A percentile compares a stretch with the other conserved stretches of the same genome.
phyloP scores from a whole-genome alignment of 2,113 vertebrate genomes.

The Camelus bactrianus region DNA sequence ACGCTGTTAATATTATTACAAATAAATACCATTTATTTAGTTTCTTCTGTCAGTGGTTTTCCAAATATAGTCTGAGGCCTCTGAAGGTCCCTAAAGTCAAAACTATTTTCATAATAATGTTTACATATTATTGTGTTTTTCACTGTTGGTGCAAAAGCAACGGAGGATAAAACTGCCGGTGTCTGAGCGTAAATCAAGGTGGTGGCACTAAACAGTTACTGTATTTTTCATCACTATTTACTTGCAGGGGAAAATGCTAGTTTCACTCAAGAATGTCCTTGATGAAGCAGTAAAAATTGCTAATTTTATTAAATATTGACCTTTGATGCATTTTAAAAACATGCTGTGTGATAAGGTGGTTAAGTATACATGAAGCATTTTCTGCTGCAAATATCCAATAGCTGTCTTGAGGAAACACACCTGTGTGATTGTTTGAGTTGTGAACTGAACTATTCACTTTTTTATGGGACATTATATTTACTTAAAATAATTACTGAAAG shows the following conservation, averaged over 20 bases:
- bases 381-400: background rate
- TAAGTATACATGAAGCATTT: background rate
- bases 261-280: background rate
- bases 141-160: background rate
- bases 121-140: background rate
- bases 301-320: background rate
- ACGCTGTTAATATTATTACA: background rate
- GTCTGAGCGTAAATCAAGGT: background rate
- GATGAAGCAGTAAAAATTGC: background rate
- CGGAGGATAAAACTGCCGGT: background rate
- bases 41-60: background rate
- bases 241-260: background rate
- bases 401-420: background rate
- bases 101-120: background rate
- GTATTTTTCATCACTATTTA: background rate
- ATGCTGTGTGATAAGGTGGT: background rate
- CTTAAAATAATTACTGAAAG: background rate
- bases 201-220: too few species aligned
- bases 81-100: background rate
- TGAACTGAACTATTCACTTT: background rate
- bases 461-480: background rate
- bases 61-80: background rate
- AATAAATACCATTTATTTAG: background rate
- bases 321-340: background rate
- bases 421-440: background rate